Evolutionary conservation across 2,888 invertebrate species (phyloP).

Genomic region (Chironomus tentans): DNA sequence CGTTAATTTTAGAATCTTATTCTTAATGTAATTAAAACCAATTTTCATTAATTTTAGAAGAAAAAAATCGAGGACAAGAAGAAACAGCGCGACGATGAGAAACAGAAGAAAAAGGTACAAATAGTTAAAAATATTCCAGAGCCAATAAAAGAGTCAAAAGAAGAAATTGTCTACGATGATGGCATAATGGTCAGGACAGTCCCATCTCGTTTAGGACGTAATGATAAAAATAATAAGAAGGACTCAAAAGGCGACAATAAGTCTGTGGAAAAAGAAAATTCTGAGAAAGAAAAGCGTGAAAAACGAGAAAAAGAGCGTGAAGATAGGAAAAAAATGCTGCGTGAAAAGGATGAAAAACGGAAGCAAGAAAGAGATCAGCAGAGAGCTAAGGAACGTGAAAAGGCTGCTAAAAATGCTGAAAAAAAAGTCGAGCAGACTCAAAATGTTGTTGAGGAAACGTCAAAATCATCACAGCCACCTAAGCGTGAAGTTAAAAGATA

Average conservation of each 20-base stretch:
- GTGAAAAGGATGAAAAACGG: conserved; percentile 30
- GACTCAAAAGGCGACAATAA: conserved; percentile 29
- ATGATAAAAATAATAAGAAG: conserved; percentile 6
- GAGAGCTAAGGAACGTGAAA: not conserved
- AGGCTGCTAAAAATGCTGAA: not conserved
- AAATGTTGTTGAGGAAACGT: not conserved
- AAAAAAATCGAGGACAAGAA: conserved; percentile 38
- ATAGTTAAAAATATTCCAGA: conserved; percentile 30
- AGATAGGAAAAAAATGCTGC: conserved; percentile 22
- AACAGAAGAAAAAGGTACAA: conserved; percentile 29
- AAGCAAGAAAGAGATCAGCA: not conserved
- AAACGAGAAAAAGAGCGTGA: not conserved
- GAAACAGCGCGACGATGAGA: conserved; percentile 39
- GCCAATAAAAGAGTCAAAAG: conserved; percentile 30
- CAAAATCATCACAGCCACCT: not conserved
- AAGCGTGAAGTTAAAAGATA: conserved; percentile 11
- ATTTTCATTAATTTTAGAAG: not conserved
- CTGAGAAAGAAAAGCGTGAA: conserved; percentile 27
- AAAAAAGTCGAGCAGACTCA: not conserved
- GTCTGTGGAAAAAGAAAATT: conserved; percentile 32
- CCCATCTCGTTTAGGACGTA: conserved; percentile 15
- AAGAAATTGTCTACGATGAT: conserved; percentile 26
- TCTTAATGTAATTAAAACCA: conserved; percentile 31
- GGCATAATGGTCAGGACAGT: conserved; percentile 28
- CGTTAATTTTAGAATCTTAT: conserved; percentile 6